Evolutionary conservation across 2,797 vertebrate species (phyloP), one percentile per base, ranked within the genome.

Genomic region (Microctenopoma stevenorrisi): DNA sequence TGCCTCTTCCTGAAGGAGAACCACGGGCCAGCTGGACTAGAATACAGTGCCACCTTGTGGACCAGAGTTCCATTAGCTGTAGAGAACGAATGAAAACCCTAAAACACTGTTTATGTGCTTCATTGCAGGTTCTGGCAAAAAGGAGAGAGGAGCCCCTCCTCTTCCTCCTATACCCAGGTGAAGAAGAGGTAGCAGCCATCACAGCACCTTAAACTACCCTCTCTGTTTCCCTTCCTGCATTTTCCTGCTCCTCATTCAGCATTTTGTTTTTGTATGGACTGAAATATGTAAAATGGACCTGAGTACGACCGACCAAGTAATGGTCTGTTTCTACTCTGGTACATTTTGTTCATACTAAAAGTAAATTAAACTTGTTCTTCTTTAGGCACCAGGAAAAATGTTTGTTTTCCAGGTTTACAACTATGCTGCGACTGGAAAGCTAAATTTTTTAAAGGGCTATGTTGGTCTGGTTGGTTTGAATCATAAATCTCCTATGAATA

Each of bases 111-210:
- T 8, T 30, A 4, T 60, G 25, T 80, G n/a, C 15, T 67, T 79
- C 22, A 60, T 64, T 78, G 2, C 62, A 94, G 94, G 92, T 60
- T 68, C 91, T 71, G 90, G 79, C 75, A 94, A 88, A 85, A 94
- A 91, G 72, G 93, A 94, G 64, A 83, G 94, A 81, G 94, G 94
- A 22, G 94, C 91, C 33, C 94, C 94, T 25, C 94, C 94, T 15
- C 88, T 94, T 74, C 94, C 94, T 58, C 94, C 94, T 2, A 51
- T 92, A 69, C 89, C 91, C 43, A 93, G 93, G 93, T 95, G 91
- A 95, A 93, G 74, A 83, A 74, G 49, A 64, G 22, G 40, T 35
- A 2, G 22, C 53, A 15, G 30, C 44, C 46, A 68, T 48, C 15
- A 43, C 30, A 54, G 30, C 43, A 37, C 68, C 73, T 61, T 57